Conservation (phyloP, 2,113 vertebrate species). For the Chionodraco myersi region DNA sequence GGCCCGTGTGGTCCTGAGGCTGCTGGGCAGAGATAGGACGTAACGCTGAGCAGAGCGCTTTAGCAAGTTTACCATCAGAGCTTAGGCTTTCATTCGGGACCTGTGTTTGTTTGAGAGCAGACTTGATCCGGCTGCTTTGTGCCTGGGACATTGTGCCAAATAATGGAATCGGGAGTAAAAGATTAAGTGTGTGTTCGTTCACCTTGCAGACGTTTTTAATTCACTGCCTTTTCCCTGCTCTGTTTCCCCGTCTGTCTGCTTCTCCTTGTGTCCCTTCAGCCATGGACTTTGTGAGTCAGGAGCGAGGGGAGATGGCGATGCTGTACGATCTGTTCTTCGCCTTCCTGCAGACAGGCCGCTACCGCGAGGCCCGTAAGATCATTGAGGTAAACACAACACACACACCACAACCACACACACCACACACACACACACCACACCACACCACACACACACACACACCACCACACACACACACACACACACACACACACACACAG, state of each 20-base stretch:
- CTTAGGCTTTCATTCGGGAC: conserved; percentile 59
- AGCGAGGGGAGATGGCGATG: conserved; percentile 93
- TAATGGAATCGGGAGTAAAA: conserved; percentile 43
- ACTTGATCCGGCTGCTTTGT: conserved; percentile 49
- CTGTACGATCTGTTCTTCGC: conserved; percentile 95
- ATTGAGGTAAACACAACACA: conserved; percentile 86
- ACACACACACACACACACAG: too few relatives aligned
- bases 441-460: not conserved
- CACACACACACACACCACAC: conserved; percentile 20
- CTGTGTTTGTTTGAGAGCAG: conserved; percentile 41
- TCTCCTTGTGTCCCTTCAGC: conserved; percentile 73
- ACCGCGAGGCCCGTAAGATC: conserved; percentile 95
- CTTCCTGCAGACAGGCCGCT: conserved; percentile 92
- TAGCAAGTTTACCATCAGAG: conserved; percentile 53
- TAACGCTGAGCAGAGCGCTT: conserved; percentile 67
- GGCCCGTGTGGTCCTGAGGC: conserved; percentile 43
- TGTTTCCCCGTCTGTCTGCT: not conserved
- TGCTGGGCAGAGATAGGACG: conserved; percentile 66
- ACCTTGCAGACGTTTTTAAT: conserved; percentile 27
- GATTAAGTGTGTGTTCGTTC: conserved; percentile 39
- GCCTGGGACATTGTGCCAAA: conserved; percentile 53
- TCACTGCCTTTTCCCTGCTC: conserved; percentile 35
- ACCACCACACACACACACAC: not conserved
- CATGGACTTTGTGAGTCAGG: conserved; percentile 91
- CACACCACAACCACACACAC: not conserved